Base-by-base conservation (phyloP, 2,888 invertebrate species). In the Drosophila falleni region DNA sequence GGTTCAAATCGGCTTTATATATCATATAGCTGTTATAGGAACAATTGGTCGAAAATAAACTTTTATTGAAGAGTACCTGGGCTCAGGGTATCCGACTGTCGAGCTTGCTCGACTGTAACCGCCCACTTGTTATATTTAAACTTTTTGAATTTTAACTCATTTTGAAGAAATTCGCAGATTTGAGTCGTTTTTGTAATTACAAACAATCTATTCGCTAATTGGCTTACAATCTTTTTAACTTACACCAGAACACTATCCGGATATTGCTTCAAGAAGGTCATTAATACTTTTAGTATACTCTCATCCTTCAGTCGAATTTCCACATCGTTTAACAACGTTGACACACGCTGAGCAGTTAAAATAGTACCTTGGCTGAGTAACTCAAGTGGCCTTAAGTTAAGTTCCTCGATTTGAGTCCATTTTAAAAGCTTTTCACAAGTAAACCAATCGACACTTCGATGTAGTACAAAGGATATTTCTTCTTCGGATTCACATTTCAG, bases 361-460 rank as follows among this genome's bases (percentile, higher is more conserved):
- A 71, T 51, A 0, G 80, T 69, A 6, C 80, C 84, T 16, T 54
- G 71, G 46, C 56, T 66, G 1, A 84, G 31, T 8, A 81, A 35
- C 8, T 79, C 74, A 3, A 33, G 23, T 0, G 76, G 55, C 2
- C 51, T 56, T 5, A 75, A 19, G 4, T 47, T 23, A 0, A 63
- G 16, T 16, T 69, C 53, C 3, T 54, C 53, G 11, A 75, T 50
- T 26, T 71, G 71, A 0, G 9, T 15, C 76, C 76, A 71, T n/a
- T 39, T 56, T 1, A 33, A 4, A 2, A 75, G n/a, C 2, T 62
- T 63, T 33, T 62, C 55, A 26, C 58, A 53, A 1, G 51, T 26
- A 53, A 66, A 74, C 53, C 73, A 74, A 56, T 84, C 82, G 6
- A 80, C 60, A 19, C 59, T 56, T 37, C 71, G 78, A 35, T 64